Base-by-base conservation (phyloP, 2,888 invertebrate species). In the Drosophila seclusa region DNA sequence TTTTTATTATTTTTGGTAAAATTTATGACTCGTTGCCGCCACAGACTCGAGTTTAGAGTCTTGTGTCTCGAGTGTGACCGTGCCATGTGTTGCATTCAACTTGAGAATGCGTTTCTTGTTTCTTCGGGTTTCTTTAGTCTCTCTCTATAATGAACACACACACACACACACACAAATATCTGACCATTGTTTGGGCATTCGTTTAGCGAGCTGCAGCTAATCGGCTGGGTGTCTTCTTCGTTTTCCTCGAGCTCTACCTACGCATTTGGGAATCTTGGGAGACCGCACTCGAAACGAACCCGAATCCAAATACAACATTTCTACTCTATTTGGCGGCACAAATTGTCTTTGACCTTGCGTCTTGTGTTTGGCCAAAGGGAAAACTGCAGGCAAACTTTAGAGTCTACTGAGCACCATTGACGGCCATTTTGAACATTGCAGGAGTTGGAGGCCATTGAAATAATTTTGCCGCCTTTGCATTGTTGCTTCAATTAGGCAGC, bases 311-410 rank as follows among this genome's bases (percentile, higher is more conserved):
- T 42, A 42, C 10, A 73, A 57, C 60, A 49, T 65, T 75, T 78
- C 72, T 76, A 80, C 80, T 80, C 77, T 80, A 80, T 76, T 78
- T 78, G 81, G 87, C 89, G 87, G 75, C 89, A 89, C 85, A 69
- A 89, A 89, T 89, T 89, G 74, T 83, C 88, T 84, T 87, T 87
- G 88, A 87, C 86, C 85, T 85, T 85, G 87, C 87, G 73, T 68
- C 63, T 68, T 50, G 27, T 70, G 48, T 59, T 55, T 49, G 42
- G 27, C 57, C 45, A 54, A 53, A 59, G 59, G 61, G 67, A 49
- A 62, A 68, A 80, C 61, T 73, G 60, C 54, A 49, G 72, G 64
- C 61, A 59, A 57, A 50, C 60, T 38, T 10, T 7, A 10, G 21
- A 34, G 29, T 6, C 21, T 7, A 21, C 21, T 24, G 31, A 31